These are phyloP conservation scores for Daubentonia madagascariensis DNA, from an alignment of 2,113 vertebrate species.

Conservation along the genomic window DNA sequence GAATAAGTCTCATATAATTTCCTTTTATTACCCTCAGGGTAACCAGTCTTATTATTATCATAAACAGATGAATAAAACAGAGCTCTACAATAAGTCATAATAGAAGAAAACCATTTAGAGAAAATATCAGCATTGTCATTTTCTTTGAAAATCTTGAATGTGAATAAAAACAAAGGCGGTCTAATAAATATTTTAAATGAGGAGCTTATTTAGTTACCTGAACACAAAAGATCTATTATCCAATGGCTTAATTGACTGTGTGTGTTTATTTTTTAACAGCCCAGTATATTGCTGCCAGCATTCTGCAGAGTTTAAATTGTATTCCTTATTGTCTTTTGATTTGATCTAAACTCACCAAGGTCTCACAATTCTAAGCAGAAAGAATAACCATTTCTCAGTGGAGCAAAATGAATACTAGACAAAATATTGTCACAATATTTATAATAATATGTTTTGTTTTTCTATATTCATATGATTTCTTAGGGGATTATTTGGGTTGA, in stretches of 20 bases:
- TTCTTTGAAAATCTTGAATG: slow-evolving; percentile 63
- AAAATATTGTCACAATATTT: background rate
- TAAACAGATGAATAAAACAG: slow-evolving; percentile 57
- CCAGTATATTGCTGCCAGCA: slow-evolving; percentile 6
- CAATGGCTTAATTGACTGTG: slow-evolving; percentile 43
- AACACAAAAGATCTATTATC: slow-evolving; percentile 69
- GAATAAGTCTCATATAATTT: slow-evolving; percentile 46
- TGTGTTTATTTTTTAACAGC: background rate
- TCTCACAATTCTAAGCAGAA: background rate
- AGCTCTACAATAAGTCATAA: slow-evolving; percentile 46
- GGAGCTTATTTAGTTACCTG: slow-evolving; percentile 63
- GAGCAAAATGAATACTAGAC: background rate
- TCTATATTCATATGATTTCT: background rate
- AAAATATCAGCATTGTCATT: slow-evolving; percentile 39
- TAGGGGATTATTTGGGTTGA: background rate
- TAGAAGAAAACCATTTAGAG: slow-evolving; percentile 23
- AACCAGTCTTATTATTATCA: slow-evolving; percentile 37
- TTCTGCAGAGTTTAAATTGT: background rate
- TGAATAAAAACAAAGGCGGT: slow-evolving; percentile 63
- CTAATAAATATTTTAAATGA: slow-evolving; percentile 75
- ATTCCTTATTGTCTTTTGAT: background rate
- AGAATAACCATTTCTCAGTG: background rate
- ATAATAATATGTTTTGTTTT: background rate
- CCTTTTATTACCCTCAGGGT: slow-evolving; percentile 65
- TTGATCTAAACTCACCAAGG: background rate